Evolutionary conservation across 2,888 invertebrate species (phyloP), one percentile per base, ranked within the genome.

Genomic region (Cordilura impudica): DNA sequence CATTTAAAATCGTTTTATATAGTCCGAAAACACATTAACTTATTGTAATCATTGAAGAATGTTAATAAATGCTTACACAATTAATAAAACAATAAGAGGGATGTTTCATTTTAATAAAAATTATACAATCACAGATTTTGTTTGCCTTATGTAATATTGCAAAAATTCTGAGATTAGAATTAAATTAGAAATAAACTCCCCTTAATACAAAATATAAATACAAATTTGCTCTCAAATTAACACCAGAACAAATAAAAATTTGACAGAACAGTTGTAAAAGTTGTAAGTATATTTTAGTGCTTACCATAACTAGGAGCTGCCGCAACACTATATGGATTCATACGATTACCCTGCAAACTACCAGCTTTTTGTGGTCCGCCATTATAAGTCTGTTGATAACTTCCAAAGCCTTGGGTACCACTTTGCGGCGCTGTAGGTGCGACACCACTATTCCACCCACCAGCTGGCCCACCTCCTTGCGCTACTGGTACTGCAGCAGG

Each of bases 351-450:
- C 93, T 93, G 86, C 91, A 93, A 89, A 93, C 94, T 84, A 63
- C 94, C 94, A 84, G 92, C 93, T 82, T 96, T 92, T 90, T 96
- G 93, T 0, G 96, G 95, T 3, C 96, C 96, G 45, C 95, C 96
- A 6, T 94, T 92, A 87, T 94, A 96, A 67, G 93, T 93, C 88
- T 96, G 96, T 84, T 96, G 95, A 88, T 96, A 96, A 61, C 94
- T 93, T 92, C 35, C 95, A 78, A 85, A 85, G 76, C 81, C 83
- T 83, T 84, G 84, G 18, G 69, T 47, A 31, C 63, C 69, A 56
- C 56, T 75, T 63, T 69, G 43, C 18, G 83, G 77, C 26, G 83
- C 82, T 45, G 82, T 69, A 5, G 84, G 74, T 10, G 81, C 51
- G 53, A 82, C 82, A 56, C 78, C 83, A 43, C 82, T 67, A 26